Evolutionary conservation across 2,797 vertebrate genomes (phyloP).

Genomic region (Pogoniulus pusillus): DNA sequence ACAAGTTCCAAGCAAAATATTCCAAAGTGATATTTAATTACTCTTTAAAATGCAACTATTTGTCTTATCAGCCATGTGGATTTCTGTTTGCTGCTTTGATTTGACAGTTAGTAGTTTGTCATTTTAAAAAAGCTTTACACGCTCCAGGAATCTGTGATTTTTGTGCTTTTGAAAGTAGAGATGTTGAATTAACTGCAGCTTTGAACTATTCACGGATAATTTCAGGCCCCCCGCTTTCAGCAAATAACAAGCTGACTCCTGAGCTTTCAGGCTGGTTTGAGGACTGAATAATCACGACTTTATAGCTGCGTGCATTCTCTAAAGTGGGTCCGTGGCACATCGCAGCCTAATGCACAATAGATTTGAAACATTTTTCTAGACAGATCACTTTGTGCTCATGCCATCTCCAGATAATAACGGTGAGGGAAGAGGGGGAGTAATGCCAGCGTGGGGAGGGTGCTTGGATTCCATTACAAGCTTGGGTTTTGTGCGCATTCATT

Average conservation of each 20-base stretch:
- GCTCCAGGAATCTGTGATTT: conserved; percentile 63
- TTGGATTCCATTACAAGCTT: not conserved
- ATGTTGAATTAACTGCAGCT: conserved; percentile 68
- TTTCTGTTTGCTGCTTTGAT: conserved; percentile 66
- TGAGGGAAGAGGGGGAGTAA: not conserved
- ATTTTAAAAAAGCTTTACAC: conserved; percentile 60
- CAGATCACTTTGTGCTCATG: conserved; percentile 16
- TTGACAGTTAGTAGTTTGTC: conserved; percentile 64
- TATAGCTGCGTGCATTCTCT: not conserved
- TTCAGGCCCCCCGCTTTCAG: conserved; percentile 62
- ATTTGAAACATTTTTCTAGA: conserved; percentile 13
- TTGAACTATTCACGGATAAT: conserved; percentile 69
- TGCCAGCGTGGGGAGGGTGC: not conserved
- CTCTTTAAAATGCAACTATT: conserved; percentile 66
- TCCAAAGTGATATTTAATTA: conserved; percentile 65
- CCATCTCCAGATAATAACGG: not conserved
- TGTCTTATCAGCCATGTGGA: conserved; percentile 56
- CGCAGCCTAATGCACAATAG: not conserved
- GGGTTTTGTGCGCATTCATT: not conserved
- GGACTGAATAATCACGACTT: conserved; percentile 43
- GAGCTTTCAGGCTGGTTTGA: conserved; percentile 60
- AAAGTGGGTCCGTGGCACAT: conserved; percentile 24
- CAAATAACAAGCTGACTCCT: conserved; percentile 58
- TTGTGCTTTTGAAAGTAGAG: conserved; percentile 58
- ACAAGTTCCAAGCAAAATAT: conserved; percentile 63